Conservation (phyloP, 2,113 vertebrate genomes). For the Leptosomus discolor region DNA sequence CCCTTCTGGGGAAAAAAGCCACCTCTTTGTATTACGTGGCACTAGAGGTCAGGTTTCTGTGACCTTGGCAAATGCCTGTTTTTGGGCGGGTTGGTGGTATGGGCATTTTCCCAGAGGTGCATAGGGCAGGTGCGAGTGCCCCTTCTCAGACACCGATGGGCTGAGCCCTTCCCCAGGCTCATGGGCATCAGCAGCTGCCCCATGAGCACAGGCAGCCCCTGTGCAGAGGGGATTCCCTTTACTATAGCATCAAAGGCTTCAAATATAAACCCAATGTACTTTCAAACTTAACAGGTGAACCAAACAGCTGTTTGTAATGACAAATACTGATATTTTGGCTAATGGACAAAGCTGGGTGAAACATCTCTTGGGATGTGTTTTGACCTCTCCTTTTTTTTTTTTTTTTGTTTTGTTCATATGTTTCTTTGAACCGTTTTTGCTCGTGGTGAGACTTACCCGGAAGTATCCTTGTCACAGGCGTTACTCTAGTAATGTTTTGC, state of each 20-base stretch:
- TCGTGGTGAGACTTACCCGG: rapidly evolving
- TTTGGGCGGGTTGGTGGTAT: background rate
- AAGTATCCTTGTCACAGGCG: background rate
- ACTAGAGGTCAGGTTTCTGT: background rate
- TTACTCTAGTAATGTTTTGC: background rate
- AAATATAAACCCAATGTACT: background rate
- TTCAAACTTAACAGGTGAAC: background rate
- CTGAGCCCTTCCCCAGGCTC: background rate
- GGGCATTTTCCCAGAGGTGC: background rate
- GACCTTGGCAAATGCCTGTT: background rate
- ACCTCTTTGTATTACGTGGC: background rate
- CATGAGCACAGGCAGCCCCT: background rate
- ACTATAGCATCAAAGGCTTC: background rate
- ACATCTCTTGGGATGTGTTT: background rate
- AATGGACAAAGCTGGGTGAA: background rate
- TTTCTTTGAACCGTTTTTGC: background rate
- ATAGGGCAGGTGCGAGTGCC: rapidly evolving
- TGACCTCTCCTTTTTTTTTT: background rate
- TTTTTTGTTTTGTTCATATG: background rate
- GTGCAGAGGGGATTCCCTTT: background rate
- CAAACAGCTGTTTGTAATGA: background rate
- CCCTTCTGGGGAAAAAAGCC: background rate
- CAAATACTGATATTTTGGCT: background rate
- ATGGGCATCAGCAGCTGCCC: background rate
- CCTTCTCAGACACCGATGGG: background rate